Evolutionary conservation across 2,113 vertebrate species (phyloP).

Genomic region (Crotalus horridus): DNA sequence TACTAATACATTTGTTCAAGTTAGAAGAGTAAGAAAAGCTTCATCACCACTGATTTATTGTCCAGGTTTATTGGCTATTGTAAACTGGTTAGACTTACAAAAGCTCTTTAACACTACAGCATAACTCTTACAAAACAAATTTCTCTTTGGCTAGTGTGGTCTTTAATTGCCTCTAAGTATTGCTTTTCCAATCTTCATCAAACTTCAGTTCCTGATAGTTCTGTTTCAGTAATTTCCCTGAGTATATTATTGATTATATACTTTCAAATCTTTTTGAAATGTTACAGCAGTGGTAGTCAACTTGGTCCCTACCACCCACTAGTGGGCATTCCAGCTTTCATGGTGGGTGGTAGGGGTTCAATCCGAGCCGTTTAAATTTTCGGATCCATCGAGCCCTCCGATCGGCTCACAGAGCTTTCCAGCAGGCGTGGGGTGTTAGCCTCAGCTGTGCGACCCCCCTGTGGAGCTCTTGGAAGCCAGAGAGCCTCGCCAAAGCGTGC

Average conservation of each 20-base stretch:
- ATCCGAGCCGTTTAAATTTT: no score
- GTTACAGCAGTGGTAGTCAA: not conserved
- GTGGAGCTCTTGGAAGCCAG: no score
- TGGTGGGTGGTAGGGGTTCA: no score
- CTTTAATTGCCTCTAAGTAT: not conserved
- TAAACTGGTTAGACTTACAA: not conserved
- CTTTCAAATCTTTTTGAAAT: not conserved
- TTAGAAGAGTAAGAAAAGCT: not conserved
- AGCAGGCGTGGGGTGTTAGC: no score
- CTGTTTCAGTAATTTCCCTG: not conserved
- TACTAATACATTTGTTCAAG: not conserved
- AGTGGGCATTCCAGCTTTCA: no score
- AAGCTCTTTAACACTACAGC: not conserved
- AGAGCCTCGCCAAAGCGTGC: no score
- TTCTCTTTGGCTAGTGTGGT: not conserved
- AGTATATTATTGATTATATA: not conserved
- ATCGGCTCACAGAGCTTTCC: no score
- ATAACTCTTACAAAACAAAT: not conserved
- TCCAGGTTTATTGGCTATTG: not conserved
- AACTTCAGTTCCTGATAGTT: not conserved
- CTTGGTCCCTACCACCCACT: no score
- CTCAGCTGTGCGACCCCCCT: no score
- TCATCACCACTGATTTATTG: not conserved
- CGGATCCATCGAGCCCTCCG: no score
- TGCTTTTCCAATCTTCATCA: not conserved